Percentiles rank a stretch among this genome's conserved stretches.
These are phyloP conservation scores for Prietella phreatophila DNA, from an alignment of 2,113 vertebrate species.

Conservation along the genomic window DNA sequence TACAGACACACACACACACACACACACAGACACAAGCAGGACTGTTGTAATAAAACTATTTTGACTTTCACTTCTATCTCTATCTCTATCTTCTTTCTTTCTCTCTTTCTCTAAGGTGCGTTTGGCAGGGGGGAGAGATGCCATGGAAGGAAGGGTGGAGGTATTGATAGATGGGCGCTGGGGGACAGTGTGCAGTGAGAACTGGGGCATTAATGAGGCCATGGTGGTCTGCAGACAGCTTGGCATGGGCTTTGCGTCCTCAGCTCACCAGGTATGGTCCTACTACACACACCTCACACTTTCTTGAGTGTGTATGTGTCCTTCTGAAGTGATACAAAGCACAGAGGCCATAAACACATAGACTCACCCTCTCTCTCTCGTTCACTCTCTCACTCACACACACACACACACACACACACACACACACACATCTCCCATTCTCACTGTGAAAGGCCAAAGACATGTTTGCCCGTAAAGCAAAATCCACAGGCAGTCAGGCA, in stretches of 20 bases:
- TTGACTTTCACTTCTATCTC: neutral
- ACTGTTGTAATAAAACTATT: neutral
- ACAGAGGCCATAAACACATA: neutral
- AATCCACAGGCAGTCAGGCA: neutral
- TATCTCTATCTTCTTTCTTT: neutral
- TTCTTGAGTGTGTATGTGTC: no score
- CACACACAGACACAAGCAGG: neutral
- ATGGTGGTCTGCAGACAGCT: conserved; percentile 93
- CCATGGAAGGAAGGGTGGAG: conserved; percentile 85
- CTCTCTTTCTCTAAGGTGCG: conserved; percentile 76
- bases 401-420: neutral
- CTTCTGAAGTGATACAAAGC: neutral
- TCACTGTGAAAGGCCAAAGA: neutral
- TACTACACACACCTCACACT: conserved; percentile 57
- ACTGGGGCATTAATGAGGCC: conserved; percentile 91
- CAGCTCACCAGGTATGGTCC: conserved; percentile 68
- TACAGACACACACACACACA: neutral
- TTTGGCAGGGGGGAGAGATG: conserved; percentile 82
- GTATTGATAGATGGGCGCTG: conserved; percentile 85
- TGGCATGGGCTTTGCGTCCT: conserved; percentile 87
- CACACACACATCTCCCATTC: neutral
- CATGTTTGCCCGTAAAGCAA: neutral
- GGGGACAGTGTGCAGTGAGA: conserved; percentile 89
- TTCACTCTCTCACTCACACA: neutral
- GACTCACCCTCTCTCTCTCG: neutral